These are phyloP conservation scores for Anhinga anhinga DNA, from an alignment of 2,113 vertebrate genomes.

Conservation along the genomic window DNA sequence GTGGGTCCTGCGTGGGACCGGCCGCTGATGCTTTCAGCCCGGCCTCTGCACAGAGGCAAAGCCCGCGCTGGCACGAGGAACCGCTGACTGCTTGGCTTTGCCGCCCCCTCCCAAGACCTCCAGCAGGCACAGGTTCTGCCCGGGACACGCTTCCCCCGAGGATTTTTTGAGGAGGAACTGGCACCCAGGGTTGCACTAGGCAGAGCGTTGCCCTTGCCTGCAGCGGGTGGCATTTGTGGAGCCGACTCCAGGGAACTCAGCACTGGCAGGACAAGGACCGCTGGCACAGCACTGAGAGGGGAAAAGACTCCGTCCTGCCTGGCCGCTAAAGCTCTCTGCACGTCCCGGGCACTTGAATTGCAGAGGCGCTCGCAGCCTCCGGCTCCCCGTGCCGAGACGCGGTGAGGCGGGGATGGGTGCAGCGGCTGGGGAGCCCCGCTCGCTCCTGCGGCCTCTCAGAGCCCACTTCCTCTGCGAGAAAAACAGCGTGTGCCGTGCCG, in stretches of 20 bases:
- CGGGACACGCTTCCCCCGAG: background rate
- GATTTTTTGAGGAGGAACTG: background rate
- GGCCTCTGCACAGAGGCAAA: fast-evolving
- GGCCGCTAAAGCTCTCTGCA: background rate
- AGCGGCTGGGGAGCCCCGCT: background rate
- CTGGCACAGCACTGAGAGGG: background rate
- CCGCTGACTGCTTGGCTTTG: background rate
- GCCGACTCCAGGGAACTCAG: background rate
- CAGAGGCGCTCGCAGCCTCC: background rate
- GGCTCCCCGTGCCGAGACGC: background rate
- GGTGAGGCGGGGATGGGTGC: background rate
- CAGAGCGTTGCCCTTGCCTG: background rate
- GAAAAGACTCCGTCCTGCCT: background rate
- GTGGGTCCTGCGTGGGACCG: fast-evolving
- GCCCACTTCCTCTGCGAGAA: background rate
- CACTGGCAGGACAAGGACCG: background rate
- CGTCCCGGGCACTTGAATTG: fast-evolving
- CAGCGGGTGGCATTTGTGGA: background rate
- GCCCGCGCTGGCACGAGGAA: background rate
- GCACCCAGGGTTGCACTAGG: background rate
- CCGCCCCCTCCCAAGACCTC: background rate
- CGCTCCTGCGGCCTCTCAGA: too few species aligned
- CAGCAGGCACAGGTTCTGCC: background rate
- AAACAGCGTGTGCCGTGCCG: fast-evolving
- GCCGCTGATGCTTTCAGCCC: background rate